Percentiles rank a stretch among this genome's conserved stretches.
Evolutionary conservation across 2,888 invertebrate genomes (phyloP).

Genomic region (Disparrhopalites patrizii): DNA sequence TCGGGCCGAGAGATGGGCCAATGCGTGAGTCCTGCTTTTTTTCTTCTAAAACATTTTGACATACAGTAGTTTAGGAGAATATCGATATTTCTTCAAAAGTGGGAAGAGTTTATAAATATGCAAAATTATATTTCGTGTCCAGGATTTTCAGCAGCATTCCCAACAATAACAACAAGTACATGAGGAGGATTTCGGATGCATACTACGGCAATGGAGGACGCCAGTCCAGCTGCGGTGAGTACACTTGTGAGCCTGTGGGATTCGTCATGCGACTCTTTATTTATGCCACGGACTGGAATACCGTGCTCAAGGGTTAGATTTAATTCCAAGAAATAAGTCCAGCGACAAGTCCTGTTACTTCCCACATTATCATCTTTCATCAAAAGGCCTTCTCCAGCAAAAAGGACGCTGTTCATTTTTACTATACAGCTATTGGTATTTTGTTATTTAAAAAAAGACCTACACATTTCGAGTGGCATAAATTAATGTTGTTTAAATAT

Average conservation of each 20-base stretch:
- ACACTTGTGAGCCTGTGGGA: constrained; percentile 27
- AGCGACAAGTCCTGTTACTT: too few species aligned
- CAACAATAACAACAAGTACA: constrained; percentile 13
- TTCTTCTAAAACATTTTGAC: not conserved
- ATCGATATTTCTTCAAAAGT: too few species aligned
- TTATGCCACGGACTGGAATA: constrained; percentile 26
- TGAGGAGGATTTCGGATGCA: constrained; percentile 15
- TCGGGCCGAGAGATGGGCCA: constrained; percentile 21
- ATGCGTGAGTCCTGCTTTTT: constrained; percentile 20
- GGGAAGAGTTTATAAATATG: too few species aligned
- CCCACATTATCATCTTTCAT: too few species aligned
- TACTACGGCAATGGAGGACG: constrained; percentile 4
- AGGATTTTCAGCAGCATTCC: constrained; percentile 24
- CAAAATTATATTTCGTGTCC: not conserved
- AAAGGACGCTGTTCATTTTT: too few species aligned
- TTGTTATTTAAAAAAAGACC: too few species aligned
- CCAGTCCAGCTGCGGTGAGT: not conserved
- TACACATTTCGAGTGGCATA: too few species aligned
- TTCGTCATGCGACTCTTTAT: constrained; percentile 22
- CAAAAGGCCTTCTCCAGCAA: too few species aligned
- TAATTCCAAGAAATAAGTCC: too few species aligned
- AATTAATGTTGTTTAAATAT: too few species aligned
- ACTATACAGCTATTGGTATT: too few species aligned
- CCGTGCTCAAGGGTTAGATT: constrained; percentile 27
- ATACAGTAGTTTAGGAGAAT: not conserved